Evolutionary conservation across 1,140 invertebrate genomes (phyloP).

Genomic region (Eriocheir sinensis): DNA sequence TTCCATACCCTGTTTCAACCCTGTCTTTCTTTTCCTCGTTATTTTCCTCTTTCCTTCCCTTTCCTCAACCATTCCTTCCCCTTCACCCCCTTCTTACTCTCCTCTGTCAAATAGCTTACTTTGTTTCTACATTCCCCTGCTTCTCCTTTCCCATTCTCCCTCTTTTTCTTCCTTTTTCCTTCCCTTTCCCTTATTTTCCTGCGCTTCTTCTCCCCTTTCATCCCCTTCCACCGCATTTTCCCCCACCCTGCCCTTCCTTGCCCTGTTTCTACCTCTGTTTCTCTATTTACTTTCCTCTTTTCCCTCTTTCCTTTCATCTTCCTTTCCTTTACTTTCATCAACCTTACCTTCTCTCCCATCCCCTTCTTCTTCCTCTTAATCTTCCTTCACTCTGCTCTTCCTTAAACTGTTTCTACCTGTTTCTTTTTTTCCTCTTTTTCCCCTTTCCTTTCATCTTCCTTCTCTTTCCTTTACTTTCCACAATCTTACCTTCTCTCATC

Average conservation of each 20-base stretch:
- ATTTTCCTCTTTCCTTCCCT: not conserved
- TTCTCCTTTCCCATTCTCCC: not conserved
- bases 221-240: not conserved
- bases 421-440: not conserved
- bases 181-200: not conserved
- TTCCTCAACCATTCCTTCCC: not conserved
- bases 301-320: not conserved
- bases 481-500: slow-evolving; percentile 13
- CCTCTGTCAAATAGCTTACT: too few relatives aligned
- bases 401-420: slow-evolving; percentile 7
- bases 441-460: not conserved
- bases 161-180: not conserved
- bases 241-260: not conserved
- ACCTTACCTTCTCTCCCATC: not conserved
- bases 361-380: not conserved
- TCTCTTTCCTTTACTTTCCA: not conserved
- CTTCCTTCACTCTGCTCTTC: not conserved
- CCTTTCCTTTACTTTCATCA: not conserved
- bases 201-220: not conserved
- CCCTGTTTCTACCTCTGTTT: not conserved
- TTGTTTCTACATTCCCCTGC: not conserved
- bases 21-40: not conserved
- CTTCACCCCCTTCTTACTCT: not conserved
- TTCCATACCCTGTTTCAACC: too few relatives aligned
- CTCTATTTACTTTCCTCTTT: not conserved